Conservation (phyloP, 2,888 invertebrate genomes). For the Acronicta aceris region DNA sequence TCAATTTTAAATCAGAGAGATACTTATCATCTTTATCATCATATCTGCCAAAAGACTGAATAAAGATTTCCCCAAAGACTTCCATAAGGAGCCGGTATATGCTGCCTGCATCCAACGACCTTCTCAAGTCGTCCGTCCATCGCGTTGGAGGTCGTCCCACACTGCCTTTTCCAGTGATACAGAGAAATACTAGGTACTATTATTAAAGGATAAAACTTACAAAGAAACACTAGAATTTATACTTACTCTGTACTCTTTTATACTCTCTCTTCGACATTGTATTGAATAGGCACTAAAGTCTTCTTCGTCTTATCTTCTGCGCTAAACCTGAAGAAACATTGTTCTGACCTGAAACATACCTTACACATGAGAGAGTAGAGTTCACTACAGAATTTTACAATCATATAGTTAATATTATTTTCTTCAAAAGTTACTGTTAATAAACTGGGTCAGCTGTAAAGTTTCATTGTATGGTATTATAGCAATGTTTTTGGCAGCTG, state of each 20-base stretch:
- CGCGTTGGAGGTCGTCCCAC: no score
- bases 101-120: no score
- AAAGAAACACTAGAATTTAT: neutral
- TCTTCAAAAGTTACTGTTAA: conserved; percentile 24
- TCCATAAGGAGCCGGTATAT: no score
- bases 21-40: no score
- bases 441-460: conserved; percentile 42
- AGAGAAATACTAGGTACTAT: no score
- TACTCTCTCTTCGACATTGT: conserved; percentile 17
- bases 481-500: conserved; percentile 45
- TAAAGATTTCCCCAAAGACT: no score
- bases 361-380: no score
- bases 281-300: conserved; percentile 6
- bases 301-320: conserved; percentile 12
- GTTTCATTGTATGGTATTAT: conserved; percentile 18
- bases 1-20: no score
- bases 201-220: neutral
- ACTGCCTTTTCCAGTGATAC: no score
- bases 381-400: conserved; percentile 17
- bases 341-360: conserved; percentile 31
- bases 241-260: neutral
- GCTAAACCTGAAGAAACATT: conserved; percentile 35
- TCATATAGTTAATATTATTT: conserved; percentile 18
- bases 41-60: no score
- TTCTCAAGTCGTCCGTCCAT: no score